Evolutionary conservation across 2,113 vertebrate species (phyloP).

Genomic region (Hippocampus comes): DNA sequence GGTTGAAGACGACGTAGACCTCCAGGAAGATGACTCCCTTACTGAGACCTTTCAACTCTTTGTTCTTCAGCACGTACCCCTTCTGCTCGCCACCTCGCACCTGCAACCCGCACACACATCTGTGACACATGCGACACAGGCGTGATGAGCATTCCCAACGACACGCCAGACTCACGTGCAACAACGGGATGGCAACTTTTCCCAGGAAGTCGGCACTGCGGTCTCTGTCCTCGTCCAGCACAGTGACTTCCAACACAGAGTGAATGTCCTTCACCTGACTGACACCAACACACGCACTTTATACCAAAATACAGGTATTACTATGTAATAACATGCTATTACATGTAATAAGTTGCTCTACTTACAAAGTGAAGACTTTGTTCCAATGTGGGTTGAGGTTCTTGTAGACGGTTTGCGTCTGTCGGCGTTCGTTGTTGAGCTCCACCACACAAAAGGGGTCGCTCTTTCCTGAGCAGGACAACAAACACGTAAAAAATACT

Average conservation of each 20-base stretch:
- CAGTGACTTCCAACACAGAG: slow-evolving; percentile 89
- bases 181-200: slow-evolving; percentile 89
- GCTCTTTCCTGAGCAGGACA: slow-evolving; percentile 80
- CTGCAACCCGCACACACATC: slow-evolving; percentile 73
- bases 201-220: slow-evolving; percentile 93
- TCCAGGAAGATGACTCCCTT: slow-evolving; percentile 95
- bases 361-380: slow-evolving; percentile 96
- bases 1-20: slow-evolving; percentile 94
- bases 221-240: slow-evolving; percentile 93
- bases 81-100: slow-evolving; percentile 92
- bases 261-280: slow-evolving; percentile 95
- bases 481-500: no score
- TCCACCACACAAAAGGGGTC: slow-evolving; percentile 93
- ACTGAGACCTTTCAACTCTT: slow-evolving; percentile 90
- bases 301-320: no score
- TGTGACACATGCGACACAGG: no score
- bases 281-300: slow-evolving; percentile 10
- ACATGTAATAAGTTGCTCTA: no score
- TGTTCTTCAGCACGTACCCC: slow-evolving; percentile 93
- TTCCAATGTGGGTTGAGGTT: slow-evolving; percentile 94
- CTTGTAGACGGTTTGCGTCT: slow-evolving; percentile 91
- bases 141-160: neutral
- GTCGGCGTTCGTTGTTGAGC: slow-evolving; percentile 87
- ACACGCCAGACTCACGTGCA: slow-evolving; percentile 78
- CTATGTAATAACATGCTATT: neutral